Evolutionary conservation across 2,113 vertebrate genomes (phyloP).

Genomic region (Notarius quadriscutis): DNA sequence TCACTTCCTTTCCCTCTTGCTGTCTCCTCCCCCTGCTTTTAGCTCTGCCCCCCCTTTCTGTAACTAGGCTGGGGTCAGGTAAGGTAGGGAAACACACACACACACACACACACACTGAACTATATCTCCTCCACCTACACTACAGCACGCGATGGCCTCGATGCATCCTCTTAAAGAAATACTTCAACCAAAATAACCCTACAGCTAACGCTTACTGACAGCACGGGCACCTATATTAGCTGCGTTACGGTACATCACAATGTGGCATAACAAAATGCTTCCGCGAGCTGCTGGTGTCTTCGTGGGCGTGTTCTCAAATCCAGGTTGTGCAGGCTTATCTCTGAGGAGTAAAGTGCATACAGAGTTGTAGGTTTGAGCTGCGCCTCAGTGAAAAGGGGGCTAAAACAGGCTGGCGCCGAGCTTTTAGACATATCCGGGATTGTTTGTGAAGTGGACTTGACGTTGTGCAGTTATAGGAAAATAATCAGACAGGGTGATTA

Average conservation of each 20-base stretch:
- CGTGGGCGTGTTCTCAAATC: not conserved
- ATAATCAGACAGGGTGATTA: not conserved
- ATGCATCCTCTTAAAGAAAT: slow-evolving; percentile 2
- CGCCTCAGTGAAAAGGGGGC: not conserved
- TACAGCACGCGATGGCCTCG: not conserved
- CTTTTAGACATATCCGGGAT: not conserved
- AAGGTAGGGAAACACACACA: slow-evolving; percentile 59
- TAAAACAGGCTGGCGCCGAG: not conserved
- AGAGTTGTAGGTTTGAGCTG: not conserved
- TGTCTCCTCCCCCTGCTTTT: slow-evolving; percentile 14
- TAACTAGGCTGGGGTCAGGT: slow-evolving; percentile 67
- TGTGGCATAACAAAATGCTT: not conserved
- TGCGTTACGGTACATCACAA: not conserved
- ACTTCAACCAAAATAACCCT: not conserved
- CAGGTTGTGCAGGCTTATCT: slow-evolving; percentile 11
- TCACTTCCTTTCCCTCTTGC: slow-evolving; percentile 8
- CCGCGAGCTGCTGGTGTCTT: not conserved
- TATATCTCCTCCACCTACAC: slow-evolving; percentile 10
- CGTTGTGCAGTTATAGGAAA: not conserved
- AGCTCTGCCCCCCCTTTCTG: slow-evolving; percentile 38
- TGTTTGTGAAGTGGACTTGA: not conserved
- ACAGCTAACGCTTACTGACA: not conserved
- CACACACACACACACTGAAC: slow-evolving; percentile 31
- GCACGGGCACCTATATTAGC: not conserved
- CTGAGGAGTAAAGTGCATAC: not conserved